Evolutionary conservation across 1,140 invertebrate species (phyloP).

Genomic region (Hypsibius dujardini): DNA sequence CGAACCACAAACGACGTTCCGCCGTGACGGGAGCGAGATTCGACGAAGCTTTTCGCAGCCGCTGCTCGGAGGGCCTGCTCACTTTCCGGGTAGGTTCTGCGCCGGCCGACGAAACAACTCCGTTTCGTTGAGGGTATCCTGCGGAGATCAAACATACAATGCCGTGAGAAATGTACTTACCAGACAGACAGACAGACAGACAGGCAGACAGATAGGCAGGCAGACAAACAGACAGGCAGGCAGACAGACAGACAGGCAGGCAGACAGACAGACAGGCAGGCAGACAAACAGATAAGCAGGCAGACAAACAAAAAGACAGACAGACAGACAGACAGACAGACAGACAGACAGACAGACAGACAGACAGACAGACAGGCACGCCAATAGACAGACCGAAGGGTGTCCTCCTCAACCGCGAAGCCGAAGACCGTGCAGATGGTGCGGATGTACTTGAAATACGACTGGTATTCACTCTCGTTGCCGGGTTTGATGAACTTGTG

Average conservation of each 20-base stretch:
- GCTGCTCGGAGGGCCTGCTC: conserved; percentile 14
- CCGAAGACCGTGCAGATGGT: conserved; percentile 52
- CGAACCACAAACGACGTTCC: conserved; percentile 41
- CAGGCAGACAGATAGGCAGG: too few species aligned
- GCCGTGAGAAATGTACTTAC: too few species aligned
- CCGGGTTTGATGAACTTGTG: conserved; percentile 49
- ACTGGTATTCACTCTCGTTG: conserved; percentile 47
- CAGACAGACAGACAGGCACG: background rate
- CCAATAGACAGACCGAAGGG: too few species aligned
- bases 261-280: too few species aligned
- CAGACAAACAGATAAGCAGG: too few species aligned
- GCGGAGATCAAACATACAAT: too few species aligned
- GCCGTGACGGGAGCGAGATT: conserved; percentile 25
- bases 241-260: too few species aligned
- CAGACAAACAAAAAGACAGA: too few species aligned
- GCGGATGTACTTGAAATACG: conserved; percentile 61
- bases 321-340: too few species aligned
- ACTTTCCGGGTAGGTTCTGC: conserved; percentile 16
- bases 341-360: too few species aligned
- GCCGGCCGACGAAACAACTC: conserved; percentile 21
- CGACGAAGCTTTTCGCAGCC: background rate
- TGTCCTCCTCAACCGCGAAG: conserved; percentile 56
- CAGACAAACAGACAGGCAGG: too few species aligned
- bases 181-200: too few species aligned
- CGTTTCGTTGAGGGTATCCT: conserved; percentile 90